Evolutionary conservation across 2,113 vertebrate genomes (phyloP).

Genomic region (Perca fluviatilis): DNA sequence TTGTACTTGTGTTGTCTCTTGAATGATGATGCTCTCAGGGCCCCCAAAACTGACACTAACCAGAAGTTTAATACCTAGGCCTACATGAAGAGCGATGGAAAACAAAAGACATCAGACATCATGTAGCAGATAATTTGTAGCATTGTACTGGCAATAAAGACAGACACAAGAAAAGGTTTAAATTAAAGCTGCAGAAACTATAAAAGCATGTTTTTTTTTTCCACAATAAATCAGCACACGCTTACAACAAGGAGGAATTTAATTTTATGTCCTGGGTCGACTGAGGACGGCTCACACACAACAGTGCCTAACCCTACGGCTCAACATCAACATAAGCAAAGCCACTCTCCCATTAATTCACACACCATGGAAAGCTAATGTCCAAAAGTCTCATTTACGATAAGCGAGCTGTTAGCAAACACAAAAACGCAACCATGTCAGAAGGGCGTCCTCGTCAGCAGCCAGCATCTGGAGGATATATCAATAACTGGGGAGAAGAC

Average conservation of each 20-base stretch:
- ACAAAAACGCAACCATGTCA: conserved; percentile 12
- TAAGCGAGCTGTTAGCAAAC: conserved; percentile 21
- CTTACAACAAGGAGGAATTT: conserved; percentile 30
- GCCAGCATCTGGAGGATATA: conserved; percentile 54
- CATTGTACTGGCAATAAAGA: conserved; percentile 39
- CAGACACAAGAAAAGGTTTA: conserved; percentile 20
- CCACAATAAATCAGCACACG: conserved; percentile 48
- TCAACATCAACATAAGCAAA: conserved; percentile 38
- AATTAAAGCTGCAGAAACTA: conserved; percentile 47
- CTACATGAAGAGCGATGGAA: conserved; percentile 4
- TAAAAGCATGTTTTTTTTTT: conserved; percentile 48
- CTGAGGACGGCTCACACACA: conserved; percentile 44
- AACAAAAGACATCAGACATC: conserved; percentile 16
- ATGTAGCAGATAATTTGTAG: conserved; percentile 55
- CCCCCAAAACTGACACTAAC: neutral
- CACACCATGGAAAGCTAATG: conserved; percentile 39
- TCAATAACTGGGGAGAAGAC: conserved; percentile 37
- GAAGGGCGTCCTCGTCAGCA: conserved; percentile 7
- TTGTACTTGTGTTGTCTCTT: neutral
- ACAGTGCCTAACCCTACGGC: conserved; percentile 30
- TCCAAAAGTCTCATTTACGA: conserved; percentile 2
- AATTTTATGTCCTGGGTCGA: conserved; percentile 41
- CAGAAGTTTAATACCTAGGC: conserved; percentile 6
- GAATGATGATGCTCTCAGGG: neutral
- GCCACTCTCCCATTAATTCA: conserved; percentile 27